These are phyloP conservation scores for Hermatobates lingyangjiaoensis DNA, from an alignment of 1,140 invertebrate genomes.

Conservation along the genomic window DNA sequence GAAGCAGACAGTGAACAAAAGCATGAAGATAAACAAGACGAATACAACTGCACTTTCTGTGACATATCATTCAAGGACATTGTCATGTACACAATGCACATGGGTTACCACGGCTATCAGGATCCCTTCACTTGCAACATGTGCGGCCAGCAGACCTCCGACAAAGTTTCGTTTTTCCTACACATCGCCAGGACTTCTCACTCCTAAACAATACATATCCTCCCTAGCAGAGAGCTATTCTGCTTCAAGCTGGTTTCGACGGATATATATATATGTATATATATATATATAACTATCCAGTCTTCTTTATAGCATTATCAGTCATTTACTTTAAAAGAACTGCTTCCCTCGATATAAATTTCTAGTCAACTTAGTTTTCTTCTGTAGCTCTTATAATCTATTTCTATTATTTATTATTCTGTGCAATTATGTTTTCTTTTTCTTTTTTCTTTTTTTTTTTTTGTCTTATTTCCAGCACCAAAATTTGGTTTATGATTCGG, in stretches of 20 bases:
- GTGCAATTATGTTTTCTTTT: not conserved
- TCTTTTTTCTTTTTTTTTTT: not conserved
- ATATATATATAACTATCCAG: not conserved
- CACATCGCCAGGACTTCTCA: constrained; percentile 76
- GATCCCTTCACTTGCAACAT: constrained; percentile 89
- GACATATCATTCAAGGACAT: constrained; percentile 77
- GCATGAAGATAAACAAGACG: not conserved
- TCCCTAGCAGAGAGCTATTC: not conserved
- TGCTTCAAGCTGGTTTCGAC: not conserved
- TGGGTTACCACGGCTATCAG: constrained; percentile 80
- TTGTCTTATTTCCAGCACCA: not conserved
- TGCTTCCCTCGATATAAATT: not conserved
- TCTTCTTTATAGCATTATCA: not conserved
- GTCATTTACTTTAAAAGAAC: not conserved
- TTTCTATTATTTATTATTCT: not conserved
- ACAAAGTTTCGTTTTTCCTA: constrained; percentile 76
- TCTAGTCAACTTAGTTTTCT: not conserved
- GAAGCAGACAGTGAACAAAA: constrained; percentile 4
- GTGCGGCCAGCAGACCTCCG: constrained; percentile 63
- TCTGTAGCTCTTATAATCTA: not conserved
- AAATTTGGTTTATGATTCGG: not conserved
- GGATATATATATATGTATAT: too few relatives aligned
- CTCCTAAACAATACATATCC: constrained; percentile 9
- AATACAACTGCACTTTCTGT: constrained; percentile 63
- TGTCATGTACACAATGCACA: constrained; percentile 85